These are phyloP conservation scores for Beroe ovata DNA, from an alignment of 37 sponge, comb jelly and placozoan genomes.

Conservation along the genomic window DNA sequence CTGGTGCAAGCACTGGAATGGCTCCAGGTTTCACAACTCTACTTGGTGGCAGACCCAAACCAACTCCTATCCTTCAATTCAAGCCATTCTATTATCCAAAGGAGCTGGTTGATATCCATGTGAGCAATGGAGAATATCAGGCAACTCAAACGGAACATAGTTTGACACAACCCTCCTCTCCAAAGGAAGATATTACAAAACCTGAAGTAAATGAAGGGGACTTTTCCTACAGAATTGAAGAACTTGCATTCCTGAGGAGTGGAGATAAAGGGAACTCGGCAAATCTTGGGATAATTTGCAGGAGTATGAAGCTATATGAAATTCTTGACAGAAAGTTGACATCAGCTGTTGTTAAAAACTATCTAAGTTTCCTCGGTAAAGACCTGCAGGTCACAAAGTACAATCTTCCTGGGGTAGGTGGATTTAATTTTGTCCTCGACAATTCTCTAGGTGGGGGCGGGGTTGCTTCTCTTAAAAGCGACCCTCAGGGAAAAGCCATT, in stretches of 20 bases:
- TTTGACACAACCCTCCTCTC: background rate
- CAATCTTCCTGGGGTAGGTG: conserved; percentile 84
- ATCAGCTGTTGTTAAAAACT: conserved; percentile 16
- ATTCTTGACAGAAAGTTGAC: background rate
- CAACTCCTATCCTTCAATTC: conserved; percentile 84
- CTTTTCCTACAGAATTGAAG: conserved; percentile 68
- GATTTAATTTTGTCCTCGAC: conserved; percentile 89
- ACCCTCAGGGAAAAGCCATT: conserved; percentile 82
- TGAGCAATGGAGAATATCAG: background rate
- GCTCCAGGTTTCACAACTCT: conserved; percentile 86
- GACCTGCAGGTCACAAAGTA: conserved; percentile 71
- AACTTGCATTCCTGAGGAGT: conserved; percentile 88
- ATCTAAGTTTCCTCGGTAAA: conserved; percentile 22
- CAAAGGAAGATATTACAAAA: background rate
- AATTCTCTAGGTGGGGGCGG: conserved; percentile 93
- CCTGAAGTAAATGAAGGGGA: background rate
- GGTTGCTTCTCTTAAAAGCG: conserved; percentile 82
- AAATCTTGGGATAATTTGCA: conserved; percentile 80
- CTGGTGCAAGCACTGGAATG: conserved; percentile 97
- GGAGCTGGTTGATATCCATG: background rate
- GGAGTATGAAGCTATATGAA: background rate
- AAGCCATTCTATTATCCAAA: conserved; percentile 88
- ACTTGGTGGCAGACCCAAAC: conserved; percentile 92
- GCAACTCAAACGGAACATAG: background rate
- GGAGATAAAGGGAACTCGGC: conserved; percentile 96